Evolutionary conservation across 2,888 invertebrate species (phyloP).

Genomic region (Phoronis australis): DNA sequence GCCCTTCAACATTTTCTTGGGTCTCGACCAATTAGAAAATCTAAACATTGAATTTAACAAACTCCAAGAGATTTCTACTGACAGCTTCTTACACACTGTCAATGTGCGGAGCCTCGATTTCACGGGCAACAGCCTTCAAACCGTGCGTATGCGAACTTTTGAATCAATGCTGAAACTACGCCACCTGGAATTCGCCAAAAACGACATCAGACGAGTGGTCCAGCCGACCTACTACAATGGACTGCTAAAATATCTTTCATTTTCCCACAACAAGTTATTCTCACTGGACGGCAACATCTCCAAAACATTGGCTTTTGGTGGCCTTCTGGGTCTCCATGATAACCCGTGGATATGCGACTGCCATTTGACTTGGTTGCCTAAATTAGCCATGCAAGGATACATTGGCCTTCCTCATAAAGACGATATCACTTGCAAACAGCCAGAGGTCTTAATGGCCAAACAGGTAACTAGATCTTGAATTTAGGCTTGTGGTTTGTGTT

Average conservation of each 20-base stretch:
- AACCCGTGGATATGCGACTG: neutral
- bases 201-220: neutral
- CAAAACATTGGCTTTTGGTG: neutral
- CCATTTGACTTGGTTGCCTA: neutral
- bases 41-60: neutral
- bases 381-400: no score
- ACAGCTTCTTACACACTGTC: neutral
- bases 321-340: neutral
- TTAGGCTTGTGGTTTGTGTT: no score
- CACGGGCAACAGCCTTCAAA: neutral
- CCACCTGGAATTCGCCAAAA: neutral
- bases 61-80: neutral
- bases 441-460: no score
- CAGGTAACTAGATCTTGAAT: no score
- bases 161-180: neutral
- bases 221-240: neutral
- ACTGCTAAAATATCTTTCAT: neutral
- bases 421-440: no score
- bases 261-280: neutral
- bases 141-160: neutral
- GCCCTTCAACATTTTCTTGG: neutral
- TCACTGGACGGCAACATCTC: neutral
- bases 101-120: neutral
- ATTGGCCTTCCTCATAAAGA: no score
- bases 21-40: neutral